Conservation (phyloP, 35 echinoderm and acorn worm species). For the Apostichopus californicus region DNA sequence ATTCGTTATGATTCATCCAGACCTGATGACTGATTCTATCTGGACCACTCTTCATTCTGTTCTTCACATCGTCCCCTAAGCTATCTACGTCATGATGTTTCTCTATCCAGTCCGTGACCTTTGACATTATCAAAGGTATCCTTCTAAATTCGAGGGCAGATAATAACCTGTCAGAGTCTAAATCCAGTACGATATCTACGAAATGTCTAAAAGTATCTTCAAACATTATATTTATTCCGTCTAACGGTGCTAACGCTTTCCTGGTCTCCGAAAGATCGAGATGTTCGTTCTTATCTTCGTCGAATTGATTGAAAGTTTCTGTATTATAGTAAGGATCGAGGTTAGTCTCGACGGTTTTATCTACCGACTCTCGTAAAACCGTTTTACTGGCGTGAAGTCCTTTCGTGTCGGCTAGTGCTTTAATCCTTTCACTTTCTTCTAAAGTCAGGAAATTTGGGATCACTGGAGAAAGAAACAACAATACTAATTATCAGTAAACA, state of each 20-base stretch:
- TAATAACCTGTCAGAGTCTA: background rate
- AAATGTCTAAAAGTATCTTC: conserved; percentile 1
- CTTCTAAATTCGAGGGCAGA: conserved; percentile 19
- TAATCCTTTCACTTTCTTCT: conserved; percentile 23
- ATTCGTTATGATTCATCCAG: background rate
- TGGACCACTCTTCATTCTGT: background rate
- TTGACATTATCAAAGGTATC: conserved; percentile 16
- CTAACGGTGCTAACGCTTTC: background rate
- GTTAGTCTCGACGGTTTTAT: background rate
- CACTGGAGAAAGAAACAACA: background rate
- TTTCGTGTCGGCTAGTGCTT: background rate
- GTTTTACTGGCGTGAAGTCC: conserved; percentile 3
- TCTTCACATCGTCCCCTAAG: background rate
- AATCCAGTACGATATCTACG: background rate
- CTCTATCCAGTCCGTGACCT: background rate
- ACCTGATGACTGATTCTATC: conserved; percentile 33
- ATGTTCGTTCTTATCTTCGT: background rate
- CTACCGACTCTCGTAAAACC: conserved; percentile 3
- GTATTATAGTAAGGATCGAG: background rate
- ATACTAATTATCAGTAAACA: too few species aligned
- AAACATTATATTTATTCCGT: background rate
- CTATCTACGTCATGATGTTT: conserved; percentile 20
- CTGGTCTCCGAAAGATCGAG: background rate
- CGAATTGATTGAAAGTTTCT: conserved; percentile 12
- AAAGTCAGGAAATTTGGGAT: conserved; percentile 21